These are phyloP conservation scores for Tethya wilhelma DNA, from an alignment of 37 sponge, comb jelly and placozoan genomes.

Conservation along the genomic window DNA sequence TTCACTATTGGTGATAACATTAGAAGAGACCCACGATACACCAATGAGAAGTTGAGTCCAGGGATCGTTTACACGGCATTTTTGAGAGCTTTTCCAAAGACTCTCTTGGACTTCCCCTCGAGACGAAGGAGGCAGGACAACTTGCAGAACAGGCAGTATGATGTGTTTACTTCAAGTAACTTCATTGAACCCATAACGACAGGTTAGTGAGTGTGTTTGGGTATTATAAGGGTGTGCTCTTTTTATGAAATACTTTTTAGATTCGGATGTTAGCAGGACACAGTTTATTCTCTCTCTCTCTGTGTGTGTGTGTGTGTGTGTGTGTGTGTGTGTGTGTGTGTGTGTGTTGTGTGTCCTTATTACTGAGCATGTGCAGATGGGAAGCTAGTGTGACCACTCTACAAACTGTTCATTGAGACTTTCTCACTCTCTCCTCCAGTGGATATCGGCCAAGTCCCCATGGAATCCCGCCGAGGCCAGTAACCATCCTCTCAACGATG, in stretches of 20 bases:
- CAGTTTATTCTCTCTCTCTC: no score
- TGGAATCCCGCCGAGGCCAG: conserved; percentile 51
- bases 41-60: neutral
- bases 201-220: conserved; percentile 15
- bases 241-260: no score
- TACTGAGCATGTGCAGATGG: neutral
- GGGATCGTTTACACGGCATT: conserved; percentile 10
- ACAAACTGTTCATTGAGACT: neutral
- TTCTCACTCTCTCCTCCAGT: conserved; percentile 7
- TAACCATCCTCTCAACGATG: conserved; percentile 46
- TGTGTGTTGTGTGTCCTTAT: neutral
- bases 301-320: no score
- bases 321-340: no score
- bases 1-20: conserved; percentile 7
- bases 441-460: conserved; percentile 37
- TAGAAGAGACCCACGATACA: neutral
- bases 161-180: conserved; percentile 20
- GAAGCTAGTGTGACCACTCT: neutral
- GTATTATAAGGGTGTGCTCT: no score
- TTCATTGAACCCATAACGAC: neutral
- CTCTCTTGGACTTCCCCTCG: neutral
- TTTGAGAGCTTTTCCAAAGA: conserved; percentile 35
- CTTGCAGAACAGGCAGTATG: conserved; percentile 9
- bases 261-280: no score
- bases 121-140: neutral